Evolutionary conservation across 2,113 vertebrate species (phyloP).

Genomic region (Odontophorus gujanensis): DNA sequence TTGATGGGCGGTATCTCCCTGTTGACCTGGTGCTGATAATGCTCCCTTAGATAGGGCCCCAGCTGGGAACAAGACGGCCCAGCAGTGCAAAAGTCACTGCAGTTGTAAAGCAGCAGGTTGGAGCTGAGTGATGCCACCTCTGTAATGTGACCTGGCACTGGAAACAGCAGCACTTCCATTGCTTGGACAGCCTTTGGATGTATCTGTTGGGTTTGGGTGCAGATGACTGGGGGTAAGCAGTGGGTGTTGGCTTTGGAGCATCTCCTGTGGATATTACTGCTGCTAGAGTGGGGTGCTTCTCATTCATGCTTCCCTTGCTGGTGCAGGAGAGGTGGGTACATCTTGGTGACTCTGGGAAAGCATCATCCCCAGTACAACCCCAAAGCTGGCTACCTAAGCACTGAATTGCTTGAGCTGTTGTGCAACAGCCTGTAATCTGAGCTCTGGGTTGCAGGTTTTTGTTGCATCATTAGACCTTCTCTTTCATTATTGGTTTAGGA

Average conservation of each 20-base stretch:
- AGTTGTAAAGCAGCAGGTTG: constrained; percentile 1
- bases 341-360: constrained; percentile 8
- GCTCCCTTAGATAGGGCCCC: not conserved
- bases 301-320: not conserved
- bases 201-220: not conserved
- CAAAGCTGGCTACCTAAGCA: not conserved
- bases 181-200: not conserved
- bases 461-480: constrained; percentile 62
- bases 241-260: not conserved
- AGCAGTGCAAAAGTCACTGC: not conserved
- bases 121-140: not conserved
- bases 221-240: not conserved
- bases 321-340: not conserved
- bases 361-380: not conserved
- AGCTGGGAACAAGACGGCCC: not conserved
- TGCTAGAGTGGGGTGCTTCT: not conserved
- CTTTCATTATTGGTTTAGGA: constrained; percentile 61
- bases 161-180: not conserved
- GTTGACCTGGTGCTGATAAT: not conserved
- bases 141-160: not conserved
- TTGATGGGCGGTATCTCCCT: not conserved
- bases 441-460: constrained; percentile 13
- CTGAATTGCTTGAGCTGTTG: not conserved
- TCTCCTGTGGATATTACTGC: not conserved
- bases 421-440: constrained; percentile 10